A percentile compares a stretch with the other conserved stretches of the same genome.
These are phyloP conservation scores for Lasioglossum oenotherae DNA, from an alignment of 2,888 invertebrate species.

Conservation along the genomic window DNA sequence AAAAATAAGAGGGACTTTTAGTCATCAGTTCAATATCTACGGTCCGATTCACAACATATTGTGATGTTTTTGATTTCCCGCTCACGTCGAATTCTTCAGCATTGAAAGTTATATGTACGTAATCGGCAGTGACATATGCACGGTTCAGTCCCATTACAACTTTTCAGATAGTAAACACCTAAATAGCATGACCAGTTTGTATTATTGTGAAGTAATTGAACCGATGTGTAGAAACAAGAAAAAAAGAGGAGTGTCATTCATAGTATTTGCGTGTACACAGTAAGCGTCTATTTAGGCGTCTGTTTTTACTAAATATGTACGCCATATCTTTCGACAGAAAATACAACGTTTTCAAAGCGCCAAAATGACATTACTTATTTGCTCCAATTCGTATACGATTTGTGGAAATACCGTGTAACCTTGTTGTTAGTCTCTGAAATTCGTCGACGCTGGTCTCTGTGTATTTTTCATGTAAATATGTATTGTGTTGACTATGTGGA, in stretches of 20 bases:
- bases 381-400: slow-evolving; percentile 28
- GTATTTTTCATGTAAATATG: slow-evolving; percentile 33
- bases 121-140: slow-evolving; percentile 26
- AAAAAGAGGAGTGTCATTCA: slow-evolving; percentile 55
- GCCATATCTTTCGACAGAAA: slow-evolving; percentile 53
- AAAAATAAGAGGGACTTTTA: slow-evolving; percentile 66
- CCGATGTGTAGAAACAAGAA: slow-evolving; percentile 11
- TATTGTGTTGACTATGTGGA: slow-evolving; percentile 20
- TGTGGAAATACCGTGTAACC: background rate
- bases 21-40: slow-evolving; percentile 66
- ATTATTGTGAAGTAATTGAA: slow-evolving; percentile 29
- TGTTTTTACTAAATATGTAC: slow-evolving; percentile 56
- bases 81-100: slow-evolving; percentile 45
- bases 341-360: slow-evolving; percentile 44
- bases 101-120: slow-evolving; percentile 20
- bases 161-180: background rate
- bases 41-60: slow-evolving; percentile 54
- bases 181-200: background rate
- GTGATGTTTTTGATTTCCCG: slow-evolving; percentile 59
- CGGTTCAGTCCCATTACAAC: background rate
- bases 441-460: slow-evolving; percentile 20
- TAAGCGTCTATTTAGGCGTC: slow-evolving; percentile 74
- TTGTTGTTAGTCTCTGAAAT: slow-evolving; percentile 49
- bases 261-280: slow-evolving; percentile 70
- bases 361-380: slow-evolving; percentile 45